Evolutionary conservation across 2,888 invertebrate species (phyloP), one percentile per base, ranked within the genome.

Genomic region (Tupiocoris notatus): DNA sequence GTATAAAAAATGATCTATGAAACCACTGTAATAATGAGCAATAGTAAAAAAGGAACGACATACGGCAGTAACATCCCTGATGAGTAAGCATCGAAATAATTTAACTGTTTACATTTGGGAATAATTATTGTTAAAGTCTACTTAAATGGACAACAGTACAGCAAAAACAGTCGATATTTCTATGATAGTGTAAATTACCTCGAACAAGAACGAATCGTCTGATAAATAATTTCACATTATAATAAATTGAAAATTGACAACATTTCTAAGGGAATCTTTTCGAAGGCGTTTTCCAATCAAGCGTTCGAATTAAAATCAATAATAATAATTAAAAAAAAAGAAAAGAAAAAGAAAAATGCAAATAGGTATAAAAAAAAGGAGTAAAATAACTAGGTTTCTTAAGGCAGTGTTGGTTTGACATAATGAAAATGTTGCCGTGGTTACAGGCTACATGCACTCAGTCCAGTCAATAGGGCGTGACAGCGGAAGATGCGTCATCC

Each of bases 401-500:
- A 67, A 64, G 78, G 78, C 78, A 78, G 78, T 78, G 78, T 76
- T 78, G 77, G 78, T 78, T 78, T 71, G 39, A 25, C 54, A 73
- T n/a, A 25, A 62, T 20, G 73, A 39, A 73, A 18, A 61, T 61
- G 39, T 54, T 17, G 39, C 39, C 39, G 12, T 39, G 39, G 39
- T 39, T 39, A 39, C 39, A 39, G 39, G 66, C 75, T 75, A 77
- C 75, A 65, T 65, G 63, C 9, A 22, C 16, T 18, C 3, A 21
- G 25, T 21, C 59, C 23, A 62, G 54, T 74, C 39, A 1, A 23
- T 25, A 21, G 78, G 78, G 65, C 78, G 79, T 22, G 79, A 79
- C n/a, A 79, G 77, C 6, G 79, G 79, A 24, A 79, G 73, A 56
- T 79, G 79, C 21, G 79, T 79, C 79, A 79, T 79, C 79, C 79